Conservation (phyloP, 2,797 vertebrate genomes). For the Diplodus puntazzo region DNA sequence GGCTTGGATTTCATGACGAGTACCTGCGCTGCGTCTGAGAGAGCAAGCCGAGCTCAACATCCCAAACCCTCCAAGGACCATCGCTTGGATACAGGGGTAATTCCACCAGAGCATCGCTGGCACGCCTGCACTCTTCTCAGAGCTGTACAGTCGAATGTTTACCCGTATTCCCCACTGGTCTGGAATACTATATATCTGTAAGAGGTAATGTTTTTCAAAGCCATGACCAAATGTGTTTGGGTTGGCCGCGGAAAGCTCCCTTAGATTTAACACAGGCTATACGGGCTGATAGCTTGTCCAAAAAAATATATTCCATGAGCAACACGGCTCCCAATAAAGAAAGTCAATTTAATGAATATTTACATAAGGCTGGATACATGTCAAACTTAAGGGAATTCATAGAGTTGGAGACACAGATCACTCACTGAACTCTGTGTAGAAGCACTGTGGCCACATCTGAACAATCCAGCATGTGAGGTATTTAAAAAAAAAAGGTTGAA, state of each 20-base stretch:
- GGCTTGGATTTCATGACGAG: constrained; percentile 54
- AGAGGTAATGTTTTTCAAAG: constrained; percentile 95
- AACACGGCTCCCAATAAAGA: constrained; percentile 67
- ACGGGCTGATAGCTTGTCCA: constrained; percentile 78
- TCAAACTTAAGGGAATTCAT: constrained; percentile 57
- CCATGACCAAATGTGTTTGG: constrained; percentile 98
- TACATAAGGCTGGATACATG: constrained; percentile 66
- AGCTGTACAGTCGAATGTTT: constrained; percentile 91
- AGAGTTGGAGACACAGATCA: constrained; percentile 59
- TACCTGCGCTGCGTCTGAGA: constrained; percentile 59
- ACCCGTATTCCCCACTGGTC: constrained; percentile 93
- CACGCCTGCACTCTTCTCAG: constrained; percentile 53
- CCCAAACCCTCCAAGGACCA: constrained; percentile 32
- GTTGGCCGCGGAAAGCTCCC: constrained; percentile 89
- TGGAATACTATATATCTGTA: constrained; percentile 94
- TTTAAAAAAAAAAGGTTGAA: constrained; percentile 1
- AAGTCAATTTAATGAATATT: constrained; percentile 72
- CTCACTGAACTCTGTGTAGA: constrained; percentile 29
- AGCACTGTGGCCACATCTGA: constrained; percentile 9
- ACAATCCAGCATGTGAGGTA: neutral
- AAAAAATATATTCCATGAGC: constrained; percentile 71
- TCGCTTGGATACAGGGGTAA: constrained; percentile 35
- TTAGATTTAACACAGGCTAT: constrained; percentile 92
- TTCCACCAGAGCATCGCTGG: constrained; percentile 69
- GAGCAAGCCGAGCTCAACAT: constrained; percentile 23